phyloP scores from a whole-genome alignment of 2,113 vertebrate species.

The Ascaphus truei region DNA sequence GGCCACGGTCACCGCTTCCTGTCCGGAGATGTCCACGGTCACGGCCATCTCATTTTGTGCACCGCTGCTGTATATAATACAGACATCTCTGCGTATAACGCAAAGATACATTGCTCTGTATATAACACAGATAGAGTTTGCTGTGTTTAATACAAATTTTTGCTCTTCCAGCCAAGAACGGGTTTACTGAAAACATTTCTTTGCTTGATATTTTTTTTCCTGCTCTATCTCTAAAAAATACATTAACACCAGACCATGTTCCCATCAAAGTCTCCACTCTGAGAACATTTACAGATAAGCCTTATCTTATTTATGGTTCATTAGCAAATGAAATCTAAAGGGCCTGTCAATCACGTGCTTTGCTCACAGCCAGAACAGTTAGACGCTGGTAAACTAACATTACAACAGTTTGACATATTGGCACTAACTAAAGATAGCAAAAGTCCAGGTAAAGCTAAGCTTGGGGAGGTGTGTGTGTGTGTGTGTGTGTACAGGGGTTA shows the following conservation, averaged over 20 bases:
- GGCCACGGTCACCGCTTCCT: no score
- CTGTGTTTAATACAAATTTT: no score
- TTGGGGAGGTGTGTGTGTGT: no score
- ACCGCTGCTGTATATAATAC: neutral
- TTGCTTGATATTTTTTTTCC: constrained; percentile 41
- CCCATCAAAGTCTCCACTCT: constrained; percentile 69
- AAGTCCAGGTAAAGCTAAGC: no score
- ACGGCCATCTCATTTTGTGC: no score
- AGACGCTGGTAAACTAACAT: neutral
- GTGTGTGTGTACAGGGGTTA: no score
- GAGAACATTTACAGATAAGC: constrained; percentile 72
- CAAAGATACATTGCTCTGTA: neutral
- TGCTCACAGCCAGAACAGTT: neutral
- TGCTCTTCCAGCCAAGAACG: constrained; percentile 18
- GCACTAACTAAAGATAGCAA: no score
- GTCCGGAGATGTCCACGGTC: no score
- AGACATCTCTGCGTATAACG: neutral
- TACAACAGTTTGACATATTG: no score
- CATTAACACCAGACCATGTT: constrained; percentile 71
- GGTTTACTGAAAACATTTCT: constrained; percentile 21
- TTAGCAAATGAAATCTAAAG: constrained; percentile 64
- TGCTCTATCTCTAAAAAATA: constrained; percentile 71
- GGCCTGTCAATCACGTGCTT: constrained; percentile 39
- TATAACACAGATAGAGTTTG: neutral
- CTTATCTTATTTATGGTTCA: constrained; percentile 68